These are phyloP conservation scores for Pogona vitticeps DNA, from an alignment of 2,113 vertebrate species.

Conservation along the genomic window DNA sequence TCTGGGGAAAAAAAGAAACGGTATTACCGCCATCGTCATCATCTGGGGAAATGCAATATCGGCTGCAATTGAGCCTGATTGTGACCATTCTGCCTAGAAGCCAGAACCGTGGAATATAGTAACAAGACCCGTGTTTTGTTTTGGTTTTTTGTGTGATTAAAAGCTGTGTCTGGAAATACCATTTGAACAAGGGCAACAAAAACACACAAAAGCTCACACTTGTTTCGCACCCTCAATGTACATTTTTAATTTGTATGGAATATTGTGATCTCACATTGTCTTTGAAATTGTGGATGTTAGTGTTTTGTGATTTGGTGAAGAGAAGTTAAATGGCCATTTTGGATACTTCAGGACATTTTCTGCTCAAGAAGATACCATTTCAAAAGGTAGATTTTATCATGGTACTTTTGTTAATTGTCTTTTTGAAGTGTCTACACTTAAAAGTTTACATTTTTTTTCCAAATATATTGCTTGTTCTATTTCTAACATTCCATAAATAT, in stretches of 20 bases:
- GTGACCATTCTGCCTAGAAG: slow-evolving; percentile 59
- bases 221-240: slow-evolving; percentile 70
- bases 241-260: slow-evolving; percentile 92
- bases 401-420: slow-evolving; percentile 87
- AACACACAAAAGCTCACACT: not conserved
- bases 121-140: no score
- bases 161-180: slow-evolving; percentile 71
- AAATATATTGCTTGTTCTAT: slow-evolving; percentile 92
- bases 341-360: slow-evolving; percentile 85
- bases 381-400: slow-evolving; percentile 86
- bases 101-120: slow-evolving; percentile 68
- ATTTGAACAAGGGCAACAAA: slow-evolving; percentile 55
- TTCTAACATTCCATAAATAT: slow-evolving; percentile 98
- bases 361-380: slow-evolving; percentile 82
- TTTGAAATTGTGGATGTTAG: slow-evolving; percentile 95
- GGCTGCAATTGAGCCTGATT: slow-evolving; percentile 45
- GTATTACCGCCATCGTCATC: not conserved
- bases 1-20: slow-evolving; percentile 21
- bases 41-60: slow-evolving; percentile 47
- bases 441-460: slow-evolving; percentile 95
- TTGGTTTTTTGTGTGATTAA: slow-evolving; percentile 72
- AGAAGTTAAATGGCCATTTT: slow-evolving; percentile 85
- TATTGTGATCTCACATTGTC: slow-evolving; percentile 94
- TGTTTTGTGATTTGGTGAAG: slow-evolving; percentile 97
- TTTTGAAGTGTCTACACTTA: slow-evolving; percentile 85